Base-by-base conservation (phyloP, 2,113 vertebrate genomes). In the Halcyon malimbica region DNA sequence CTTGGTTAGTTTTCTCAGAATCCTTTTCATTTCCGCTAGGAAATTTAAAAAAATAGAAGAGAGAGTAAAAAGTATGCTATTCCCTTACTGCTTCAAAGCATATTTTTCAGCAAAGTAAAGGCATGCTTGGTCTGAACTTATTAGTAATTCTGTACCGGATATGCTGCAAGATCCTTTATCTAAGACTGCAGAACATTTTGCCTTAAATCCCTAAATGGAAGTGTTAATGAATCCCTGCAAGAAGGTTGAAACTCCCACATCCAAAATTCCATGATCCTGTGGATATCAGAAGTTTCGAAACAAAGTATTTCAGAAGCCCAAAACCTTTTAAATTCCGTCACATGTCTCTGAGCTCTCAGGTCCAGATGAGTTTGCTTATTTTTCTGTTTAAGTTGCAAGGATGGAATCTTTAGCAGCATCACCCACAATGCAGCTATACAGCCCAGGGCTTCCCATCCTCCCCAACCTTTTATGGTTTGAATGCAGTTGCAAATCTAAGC, bases 11-110 rank as follows among this genome's bases (percentile, higher is more conserved):
- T 81, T 71, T 57, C 91, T 96, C 96, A 93, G 73, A 96, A 98
- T 97, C 97, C 94, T 90, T 97, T 97, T 97, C 81, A 98, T 98
- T 98, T 98, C 98, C 98, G 98, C 87, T 96, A 81, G 92, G 94
- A 97, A 97, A 97, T 96, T 91, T 83, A 90, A 97, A 95, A 95
- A 90, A 90, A 87, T 78, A 90, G 60, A 60, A 90, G 41, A 74
- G 63, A 86, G 39, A 84, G 29, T 71, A 94, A 90, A 84, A 96
- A 95, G 81, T 87, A 85, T 94, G 94, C 89, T 84, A 85, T 54
- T 90, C 89, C 74, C 77, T 94, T 91, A 95, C 63, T 93, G 96
- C 94, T 94, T 96, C 96, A 97, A 97, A 95, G 95, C 89, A 94
- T 86, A 89, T 92, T 70, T 96, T 83, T 91, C 77, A 91, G 81